Evolutionary conservation across 2,888 invertebrate genomes (phyloP), one percentile per base, ranked within the genome.

Genomic region (Ennomos fuscantarius): DNA sequence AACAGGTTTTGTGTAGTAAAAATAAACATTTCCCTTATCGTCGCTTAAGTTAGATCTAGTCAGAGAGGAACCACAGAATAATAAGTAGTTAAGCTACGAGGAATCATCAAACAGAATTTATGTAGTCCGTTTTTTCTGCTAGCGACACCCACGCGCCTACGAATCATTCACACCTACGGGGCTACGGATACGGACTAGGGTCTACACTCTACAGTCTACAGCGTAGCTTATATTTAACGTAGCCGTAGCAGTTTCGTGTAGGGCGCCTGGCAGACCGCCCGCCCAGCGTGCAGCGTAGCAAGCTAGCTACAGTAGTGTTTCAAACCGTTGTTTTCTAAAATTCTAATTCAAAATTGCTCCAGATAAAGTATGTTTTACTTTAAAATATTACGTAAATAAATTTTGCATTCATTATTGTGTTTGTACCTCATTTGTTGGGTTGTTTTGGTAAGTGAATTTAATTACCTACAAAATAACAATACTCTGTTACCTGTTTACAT

Each of bases 201-300:
- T 10, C 34, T 12, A 44, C 12, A 35, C 13, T 15, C 13, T 24
- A 24, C 35, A 12, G 12, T n/a, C 37, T 8, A 39, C 37, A 12
- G 8, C 31, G 37, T 51, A 34, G 9, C 32, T 31, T 33, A 53
- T 56, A 63, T 57, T 46, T 35, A 9, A 36, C 8, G 36, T 41
- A 41, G 24, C 8, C 63, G 63, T 60, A 62, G 60, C 62, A 69
- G 76, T 73, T 53, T 54, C 68, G 49, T 60, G 60, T 66, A 53
- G 59, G 41, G 32, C 65, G 67, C 67, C 76, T 71, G 69, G 66
- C 68, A 43, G 46, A 44, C 41, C 70, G 78, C 65, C 62, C 54
- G 42, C 36, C 45, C n/a, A 10, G 31, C 48, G 41, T 44, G 24
- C 24, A 47, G 43, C 41, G 40, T 24, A 24, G 24, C 24, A 24